These are phyloP conservation scores for Sus cebifrons DNA, from an alignment of 2,797 vertebrate genomes.

Conservation along the genomic window DNA sequence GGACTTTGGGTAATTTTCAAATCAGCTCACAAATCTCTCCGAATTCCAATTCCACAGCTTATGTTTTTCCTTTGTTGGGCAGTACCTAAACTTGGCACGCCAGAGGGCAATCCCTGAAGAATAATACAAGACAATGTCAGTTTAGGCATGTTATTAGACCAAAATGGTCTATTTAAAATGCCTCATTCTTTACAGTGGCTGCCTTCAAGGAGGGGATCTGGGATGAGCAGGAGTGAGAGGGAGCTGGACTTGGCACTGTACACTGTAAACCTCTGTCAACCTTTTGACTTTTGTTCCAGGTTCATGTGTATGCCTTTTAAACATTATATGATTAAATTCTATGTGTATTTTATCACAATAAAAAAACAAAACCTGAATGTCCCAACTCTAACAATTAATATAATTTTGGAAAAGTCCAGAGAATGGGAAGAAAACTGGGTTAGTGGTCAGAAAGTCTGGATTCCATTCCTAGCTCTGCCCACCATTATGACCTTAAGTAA, in stretches of 20 bases:
- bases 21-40: slow-evolving; percentile 9
- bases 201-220: neutral
- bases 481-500: neutral
- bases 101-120: neutral
- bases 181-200: neutral
- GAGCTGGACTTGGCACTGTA: neutral
- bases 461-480: neutral
- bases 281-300: neutral
- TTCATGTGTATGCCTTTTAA: neutral
- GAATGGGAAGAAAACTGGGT: neutral
- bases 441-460: neutral
- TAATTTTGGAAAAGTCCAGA: slow-evolving; percentile 48
- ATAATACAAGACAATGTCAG: neutral
- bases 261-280: neutral
- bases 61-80: neutral
- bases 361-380: neutral
- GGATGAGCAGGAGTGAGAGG: neutral
- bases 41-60: slow-evolving; percentile 32
- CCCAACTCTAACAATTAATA: neutral
- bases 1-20: slow-evolving; percentile 60
- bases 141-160: neutral
- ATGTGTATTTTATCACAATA: slow-evolving; percentile 21
- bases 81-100: slow-evolving; percentile 38
- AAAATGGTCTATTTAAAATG: neutral
- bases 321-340: slow-evolving; percentile 40